phyloP scores from a whole-genome alignment of 2,797 vertebrate species.

The Coccyzus lansbergi region DNA sequence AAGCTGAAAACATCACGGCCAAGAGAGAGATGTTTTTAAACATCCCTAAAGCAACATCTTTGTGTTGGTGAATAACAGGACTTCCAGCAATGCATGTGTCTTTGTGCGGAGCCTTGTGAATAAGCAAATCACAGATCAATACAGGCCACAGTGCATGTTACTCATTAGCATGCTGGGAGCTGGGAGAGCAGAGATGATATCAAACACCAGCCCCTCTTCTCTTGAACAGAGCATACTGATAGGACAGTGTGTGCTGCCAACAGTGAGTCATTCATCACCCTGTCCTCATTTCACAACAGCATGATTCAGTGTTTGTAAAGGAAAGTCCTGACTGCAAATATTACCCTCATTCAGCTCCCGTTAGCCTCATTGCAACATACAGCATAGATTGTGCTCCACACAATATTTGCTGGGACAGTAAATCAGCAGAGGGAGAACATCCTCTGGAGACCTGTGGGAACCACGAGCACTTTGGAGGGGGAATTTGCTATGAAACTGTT shows the following conservation, averaged over 20 bases:
- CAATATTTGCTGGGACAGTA: background rate
- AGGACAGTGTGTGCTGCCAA: conserved; percentile 65
- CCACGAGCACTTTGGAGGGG: background rate
- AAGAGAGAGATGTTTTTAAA: conserved; percentile 17
- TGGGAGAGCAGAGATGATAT: conserved; percentile 46
- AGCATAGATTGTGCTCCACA: background rate
- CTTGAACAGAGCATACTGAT: conserved; percentile 59
- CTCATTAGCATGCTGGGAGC: conserved; percentile 48
- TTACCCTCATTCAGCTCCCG: conserved; percentile 41
- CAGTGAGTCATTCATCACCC: conserved; percentile 71
- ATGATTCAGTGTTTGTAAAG: conserved; percentile 66
- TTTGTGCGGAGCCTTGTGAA: conserved; percentile 15
- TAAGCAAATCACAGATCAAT: conserved; percentile 54
- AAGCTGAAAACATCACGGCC: background rate
- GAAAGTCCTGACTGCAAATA: conserved; percentile 56
- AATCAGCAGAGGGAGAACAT: background rate
- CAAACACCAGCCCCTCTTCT: conserved; percentile 37
- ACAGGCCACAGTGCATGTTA: conserved; percentile 7
- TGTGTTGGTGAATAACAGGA: conserved; percentile 19
- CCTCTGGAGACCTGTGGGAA: background rate
- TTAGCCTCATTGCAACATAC: background rate
- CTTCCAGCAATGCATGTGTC: background rate
- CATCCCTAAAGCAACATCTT: background rate
- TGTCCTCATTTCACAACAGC: conserved; percentile 54
- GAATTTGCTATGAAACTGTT: background rate